phyloP scores from a whole-genome alignment of 2,888 invertebrate species.

The Heteromurus nitidus region DNA sequence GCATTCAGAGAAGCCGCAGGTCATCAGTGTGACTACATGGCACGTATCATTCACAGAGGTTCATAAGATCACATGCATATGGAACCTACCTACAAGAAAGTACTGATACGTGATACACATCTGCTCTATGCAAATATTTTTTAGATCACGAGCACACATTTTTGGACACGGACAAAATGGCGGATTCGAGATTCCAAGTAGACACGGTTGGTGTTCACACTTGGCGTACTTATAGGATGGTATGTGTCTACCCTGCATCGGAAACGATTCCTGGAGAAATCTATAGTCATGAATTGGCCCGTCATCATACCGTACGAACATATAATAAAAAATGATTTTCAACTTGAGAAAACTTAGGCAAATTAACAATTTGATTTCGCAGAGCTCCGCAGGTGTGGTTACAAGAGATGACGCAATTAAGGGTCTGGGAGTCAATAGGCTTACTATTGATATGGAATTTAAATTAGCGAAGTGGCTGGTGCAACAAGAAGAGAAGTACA shows the following conservation, averaged over 20 bases:
- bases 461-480: slow-evolving; percentile 14
- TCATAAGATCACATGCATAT: no score
- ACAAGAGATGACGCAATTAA: slow-evolving; percentile 16
- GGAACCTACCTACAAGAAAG: no score
- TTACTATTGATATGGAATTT: slow-evolving; percentile 11
- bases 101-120: no score
- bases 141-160: slow-evolving; percentile 34
- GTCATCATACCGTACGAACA: slow-evolving; percentile 36
- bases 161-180: slow-evolving; percentile 52
- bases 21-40: slow-evolving; percentile 47
- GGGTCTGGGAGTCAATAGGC: background rate
- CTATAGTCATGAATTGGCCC: slow-evolving; percentile 55
- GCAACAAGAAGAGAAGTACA: slow-evolving; percentile 6
- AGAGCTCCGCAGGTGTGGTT: slow-evolving; percentile 16
- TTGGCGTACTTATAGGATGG: slow-evolving; percentile 40
- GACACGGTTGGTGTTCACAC: slow-evolving; percentile 42
- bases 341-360: background rate
- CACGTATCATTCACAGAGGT: slow-evolving; percentile 19
- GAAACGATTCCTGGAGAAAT: slow-evolving; percentile 56
- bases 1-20: slow-evolving; percentile 47
- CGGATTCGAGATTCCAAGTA: slow-evolving; percentile 34
- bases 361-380: background rate
- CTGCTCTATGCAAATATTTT: background rate
- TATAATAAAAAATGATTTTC: no score
- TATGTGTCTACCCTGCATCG: slow-evolving; percentile 51